A percentile compares a stretch with the other conserved stretches of the same genome.
These are phyloP conservation scores for Coluber constrictor DNA, from an alignment of 2,797 vertebrate species.

Conservation along the genomic window DNA sequence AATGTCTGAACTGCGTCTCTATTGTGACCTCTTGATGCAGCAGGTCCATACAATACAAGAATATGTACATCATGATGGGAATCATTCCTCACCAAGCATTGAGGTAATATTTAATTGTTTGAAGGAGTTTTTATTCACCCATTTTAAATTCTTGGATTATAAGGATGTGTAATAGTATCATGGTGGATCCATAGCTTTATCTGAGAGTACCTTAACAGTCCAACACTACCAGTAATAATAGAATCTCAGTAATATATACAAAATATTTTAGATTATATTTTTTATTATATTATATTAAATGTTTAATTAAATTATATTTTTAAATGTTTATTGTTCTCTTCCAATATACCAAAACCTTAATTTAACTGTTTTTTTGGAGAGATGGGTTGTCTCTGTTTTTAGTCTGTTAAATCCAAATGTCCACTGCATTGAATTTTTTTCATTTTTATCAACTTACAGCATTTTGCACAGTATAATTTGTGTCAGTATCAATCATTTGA, in stretches of 20 bases:
- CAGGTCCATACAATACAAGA: conserved; percentile 97
- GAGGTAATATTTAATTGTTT: conserved; percentile 75
- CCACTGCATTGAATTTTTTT: neutral
- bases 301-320: neutral
- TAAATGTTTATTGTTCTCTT: neutral
- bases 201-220: rapidly evolving
- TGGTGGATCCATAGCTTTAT: neutral
- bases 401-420: neutral
- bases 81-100: conserved; percentile 71
- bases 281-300: neutral
- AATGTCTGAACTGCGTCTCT: conserved; percentile 97
- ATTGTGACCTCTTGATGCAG: conserved; percentile 95
- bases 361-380: neutral
- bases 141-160: neutral
- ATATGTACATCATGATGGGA: conserved; percentile 78
- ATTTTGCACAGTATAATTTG: neutral
- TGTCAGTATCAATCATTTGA: neutral
- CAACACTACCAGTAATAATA: neutral
- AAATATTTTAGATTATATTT: neutral
- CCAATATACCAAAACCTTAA: neutral
- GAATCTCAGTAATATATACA: conserved; percentile 1
- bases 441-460: neutral
- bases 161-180: neutral
- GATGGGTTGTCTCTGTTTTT: neutral
- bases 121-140: neutral